Base-by-base conservation (phyloP, 2,797 vertebrate species). In the Perodicticus potto region DNA sequence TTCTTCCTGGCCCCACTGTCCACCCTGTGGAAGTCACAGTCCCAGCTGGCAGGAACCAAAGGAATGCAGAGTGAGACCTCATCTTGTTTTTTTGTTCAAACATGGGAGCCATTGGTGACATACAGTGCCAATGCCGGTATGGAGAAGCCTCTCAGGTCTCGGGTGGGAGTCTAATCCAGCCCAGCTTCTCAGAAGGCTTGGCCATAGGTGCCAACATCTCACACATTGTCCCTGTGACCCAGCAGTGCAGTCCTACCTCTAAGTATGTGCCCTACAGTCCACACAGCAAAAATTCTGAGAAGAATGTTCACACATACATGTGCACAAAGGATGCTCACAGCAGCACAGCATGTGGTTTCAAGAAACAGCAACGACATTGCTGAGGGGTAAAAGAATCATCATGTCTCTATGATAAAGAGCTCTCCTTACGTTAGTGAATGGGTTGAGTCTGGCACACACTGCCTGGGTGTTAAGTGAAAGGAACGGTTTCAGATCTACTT, bases 311-410 rank as follows among this genome's bases (percentile, higher is more conserved):
- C 27, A 25, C 17, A 10, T 22, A 17, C 2, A 34, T 7, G 27
- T 3, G 29, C 13, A 65, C 29, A 65, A 32, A 53, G 49, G 23
- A 2, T 20, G 61, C 55, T n/a, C 6, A 1, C 9, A 3, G 63
- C 0, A 1, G 53, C 53, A 37, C n/a, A 61, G 40, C 22, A 3
- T 3, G 7, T 4, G 20, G 27, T 0, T 13, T 73, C 32, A 16
- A 29, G 80, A 53, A 61, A 32, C 0, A 0, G 17, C 27, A 5
- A 6, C 0, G 1, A 23, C n/a, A 0, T 53, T 32, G 5, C 1
- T 2, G 8, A 29, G 25, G n/a, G 55, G 10, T 40, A 4, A 49
- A 34, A 12, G 43, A 49, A 2, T 25, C 76, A 23, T 63, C 27
- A 5, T 14, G 5, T 65, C 61, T 25, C 61, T 27, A 14, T 5